A percentile compares a stretch with the other conserved stretches of the same genome.
phyloP scores from a whole-genome alignment of 1,140 invertebrate species.

The Popillia japonica region DNA sequence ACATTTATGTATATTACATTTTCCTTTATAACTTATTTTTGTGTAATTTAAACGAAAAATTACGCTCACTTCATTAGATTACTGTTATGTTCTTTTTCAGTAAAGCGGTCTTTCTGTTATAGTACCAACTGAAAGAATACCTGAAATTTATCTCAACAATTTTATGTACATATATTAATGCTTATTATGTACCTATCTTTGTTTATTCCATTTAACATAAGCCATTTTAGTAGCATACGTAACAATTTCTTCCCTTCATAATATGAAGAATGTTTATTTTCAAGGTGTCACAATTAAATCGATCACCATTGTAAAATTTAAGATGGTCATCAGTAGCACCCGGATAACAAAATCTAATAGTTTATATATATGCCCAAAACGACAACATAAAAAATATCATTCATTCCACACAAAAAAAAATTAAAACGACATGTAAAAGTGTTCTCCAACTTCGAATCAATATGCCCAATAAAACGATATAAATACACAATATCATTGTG shows the following conservation, averaged over 20 bases:
- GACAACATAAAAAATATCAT: conserved; percentile 24
- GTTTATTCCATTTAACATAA: too few species aligned
- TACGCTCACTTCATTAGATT: too few species aligned
- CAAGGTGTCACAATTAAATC: neutral
- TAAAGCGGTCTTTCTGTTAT: too few species aligned
- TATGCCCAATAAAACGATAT: conserved; percentile 61
- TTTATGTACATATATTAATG: too few species aligned
- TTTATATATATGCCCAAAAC: conserved; percentile 23
- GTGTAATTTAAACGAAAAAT: too few species aligned
- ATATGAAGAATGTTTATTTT: neutral
- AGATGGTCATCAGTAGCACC: neutral
- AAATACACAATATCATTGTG: conserved; percentile 58
- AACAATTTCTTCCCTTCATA: neutral
- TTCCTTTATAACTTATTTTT: too few species aligned
- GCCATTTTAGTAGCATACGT: neutral
- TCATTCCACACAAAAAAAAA: conserved; percentile 35
- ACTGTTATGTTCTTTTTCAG: too few species aligned
- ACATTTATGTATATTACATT: too few species aligned
- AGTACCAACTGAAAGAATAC: too few species aligned
- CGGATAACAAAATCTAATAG: conserved; percentile 23
- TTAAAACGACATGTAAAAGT: conserved; percentile 51
- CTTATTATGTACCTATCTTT: too few species aligned
- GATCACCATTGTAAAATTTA: neutral
- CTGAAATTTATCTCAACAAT: too few species aligned
- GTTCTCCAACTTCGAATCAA: conserved; percentile 54